Evolutionary conservation across 1,140 invertebrate species (phyloP), one percentile per base, ranked within the genome.

Genomic region (Listronotus bonariensis): DNA sequence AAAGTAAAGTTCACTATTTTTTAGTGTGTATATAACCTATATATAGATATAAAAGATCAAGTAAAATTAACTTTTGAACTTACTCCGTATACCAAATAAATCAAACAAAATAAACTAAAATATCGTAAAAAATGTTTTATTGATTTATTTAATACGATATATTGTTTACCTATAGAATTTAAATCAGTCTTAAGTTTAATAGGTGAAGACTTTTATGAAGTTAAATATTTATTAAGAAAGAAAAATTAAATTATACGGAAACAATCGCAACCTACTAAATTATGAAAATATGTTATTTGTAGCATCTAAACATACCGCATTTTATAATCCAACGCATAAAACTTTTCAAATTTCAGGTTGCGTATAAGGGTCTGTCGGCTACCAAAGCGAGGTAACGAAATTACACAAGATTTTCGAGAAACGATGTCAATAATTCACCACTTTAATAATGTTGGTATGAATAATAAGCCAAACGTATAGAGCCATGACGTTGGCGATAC

Each of bases 381-480:
- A 36, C 42, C 1, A 45, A 34, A 45, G 43, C 42, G 41, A 42
- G 34, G 31, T 40, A 32, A 20, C 26, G 41, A 41, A 55, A 67
- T 53, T 60, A 41, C 52, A 67, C 18, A 48, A 46, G 61, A 54
- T 62, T 62, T 62, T 62, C 20, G 51, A 62, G 59, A 14, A 31
- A 45, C 12, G 18, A n/a, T 42, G 32, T 73, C 58, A 71, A 73
- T 71, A 71, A 73, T 73, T 73, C 68, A 73, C 26, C 57, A 52
- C 59, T 49, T 67, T 73, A 73, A 73, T 73, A 73, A 73, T 73
- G 71, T 72, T 68, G 65, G 65, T 68, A 73, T 73, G 72, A 73
- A 71, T 73, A 71, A 73, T 73, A 71, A 71, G 67, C 51, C 72
- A 68, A 63, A 60, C 67, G 71, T 71, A 67, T 68, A 69, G 61